Conservation (phyloP, 1,140 invertebrate genomes). For the Micrasema minimum region DNA sequence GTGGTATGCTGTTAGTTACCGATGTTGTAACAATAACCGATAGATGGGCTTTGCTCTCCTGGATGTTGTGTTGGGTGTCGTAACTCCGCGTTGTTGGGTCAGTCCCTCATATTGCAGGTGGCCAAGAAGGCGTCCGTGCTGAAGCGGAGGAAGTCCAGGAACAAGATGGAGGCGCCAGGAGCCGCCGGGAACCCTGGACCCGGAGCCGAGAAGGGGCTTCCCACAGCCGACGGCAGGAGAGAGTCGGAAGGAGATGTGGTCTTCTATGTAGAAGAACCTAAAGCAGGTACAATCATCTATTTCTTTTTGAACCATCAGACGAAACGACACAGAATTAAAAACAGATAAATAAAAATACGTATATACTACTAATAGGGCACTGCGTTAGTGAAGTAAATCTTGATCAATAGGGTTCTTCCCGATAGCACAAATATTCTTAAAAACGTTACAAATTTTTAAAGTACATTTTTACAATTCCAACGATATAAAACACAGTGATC, state of each 20-base stretch:
- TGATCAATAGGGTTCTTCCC: too few relatives aligned
- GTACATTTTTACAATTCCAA: too few relatives aligned
- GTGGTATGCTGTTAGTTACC: too few relatives aligned
- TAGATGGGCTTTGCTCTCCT: conserved; percentile 5
- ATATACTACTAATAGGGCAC: too few relatives aligned
- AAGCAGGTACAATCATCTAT: conserved; percentile 67
- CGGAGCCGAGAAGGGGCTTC: conserved; percentile 54
- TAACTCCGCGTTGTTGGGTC: conserved; percentile 59
- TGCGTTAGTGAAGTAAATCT: too few relatives aligned
- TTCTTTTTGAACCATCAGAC: too few relatives aligned
- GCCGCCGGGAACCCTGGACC: conserved; percentile 42
- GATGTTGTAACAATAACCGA: too few relatives aligned
- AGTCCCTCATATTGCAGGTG: conserved; percentile 78
- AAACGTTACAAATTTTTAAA: too few relatives aligned
- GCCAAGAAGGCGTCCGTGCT: conserved; percentile 79
- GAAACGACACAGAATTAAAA: too few relatives aligned
- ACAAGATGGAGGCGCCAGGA: conserved; percentile 72
- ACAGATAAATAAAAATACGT: too few relatives aligned
- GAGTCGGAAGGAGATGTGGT: conserved; percentile 76
- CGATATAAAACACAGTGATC: too few relatives aligned
- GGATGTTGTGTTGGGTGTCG: conserved; percentile 53
- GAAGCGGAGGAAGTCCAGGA: conserved; percentile 75
- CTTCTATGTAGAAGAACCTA: conserved; percentile 77
- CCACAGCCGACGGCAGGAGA: conserved; percentile 55
- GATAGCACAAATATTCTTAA: too few relatives aligned